Evolutionary conservation across 2,888 invertebrate species (phyloP), one percentile per base, ranked within the genome.

Genomic region (Minunthozetes semirufus): DNA sequence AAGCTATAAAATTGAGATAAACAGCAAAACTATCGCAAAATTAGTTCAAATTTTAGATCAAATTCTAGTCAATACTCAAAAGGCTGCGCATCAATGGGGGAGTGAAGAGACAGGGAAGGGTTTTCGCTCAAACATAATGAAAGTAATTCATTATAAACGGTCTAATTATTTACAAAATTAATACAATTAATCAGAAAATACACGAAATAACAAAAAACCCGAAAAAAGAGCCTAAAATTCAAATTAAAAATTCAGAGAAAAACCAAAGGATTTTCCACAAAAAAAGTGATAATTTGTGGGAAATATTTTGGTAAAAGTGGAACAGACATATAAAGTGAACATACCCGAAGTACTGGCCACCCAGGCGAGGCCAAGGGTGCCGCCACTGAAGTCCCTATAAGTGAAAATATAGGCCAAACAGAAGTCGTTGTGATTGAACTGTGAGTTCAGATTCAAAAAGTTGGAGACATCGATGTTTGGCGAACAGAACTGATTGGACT

Each of bases 361-460:
- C 99, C 99, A 99, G 5, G 99, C 99, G 68, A 99, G 86, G 27
- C 99, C 99, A 59, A 99, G 86, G 22, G 99, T 99, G 76, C 99
- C 99, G 11, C 96, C 96, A 25, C 94, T 94, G 83, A 99, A 99
- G 84, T 99, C 98, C 81, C 96, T 88, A 83, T 93, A 93, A 0
- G 99, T 99, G 85, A 99, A 97, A 77, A 99, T 94, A 83, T 98
- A 99, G n/a, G 99, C 98, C 78, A 99, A 88, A 83, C 99, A 99
- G 85, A 98, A 99, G 84, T 93, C 93, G 81, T 97, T 93, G 83
- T 99, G 99, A 85, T 99, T 94, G 75, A 92, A 91, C 78, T 97
- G 86, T 15, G 98, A 98, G 84, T 99, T 98, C 63, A 98, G 88
- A 85, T 99, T 99, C 76, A 99, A 87, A 85, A 97, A 99, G 85